Percentiles rank a stretch among this genome's conserved stretches.
These are phyloP conservation scores for Labeo rohita DNA, from an alignment of 2,113 vertebrate species.

Conservation along the genomic window DNA sequence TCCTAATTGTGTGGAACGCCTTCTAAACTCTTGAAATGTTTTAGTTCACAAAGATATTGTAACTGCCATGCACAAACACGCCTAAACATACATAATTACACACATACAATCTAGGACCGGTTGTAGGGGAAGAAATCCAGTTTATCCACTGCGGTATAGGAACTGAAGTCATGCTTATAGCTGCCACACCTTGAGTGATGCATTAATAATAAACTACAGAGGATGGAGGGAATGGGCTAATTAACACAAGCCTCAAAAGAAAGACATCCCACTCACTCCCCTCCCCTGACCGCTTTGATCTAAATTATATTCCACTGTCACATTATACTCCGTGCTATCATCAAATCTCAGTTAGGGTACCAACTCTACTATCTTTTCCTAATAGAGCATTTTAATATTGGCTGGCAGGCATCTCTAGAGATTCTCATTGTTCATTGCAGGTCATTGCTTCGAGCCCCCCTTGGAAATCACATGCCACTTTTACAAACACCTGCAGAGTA, in stretches of 20 bases:
- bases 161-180: constrained; percentile 46
- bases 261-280: not conserved
- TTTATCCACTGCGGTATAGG: constrained; percentile 20
- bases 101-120: not conserved
- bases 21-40: not conserved
- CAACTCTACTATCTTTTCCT: not conserved
- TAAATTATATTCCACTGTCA: constrained; percentile 1
- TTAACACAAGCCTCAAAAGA: constrained; percentile 49
- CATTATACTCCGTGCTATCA: not conserved
- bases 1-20: not conserved
- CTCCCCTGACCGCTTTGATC: not conserved
- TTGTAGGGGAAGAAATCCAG: not conserved
- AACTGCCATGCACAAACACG: not conserved
- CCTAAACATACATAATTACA: not conserved
- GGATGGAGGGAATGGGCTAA: constrained; percentile 57
- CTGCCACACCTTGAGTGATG: constrained; percentile 18
- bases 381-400: not conserved
- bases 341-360: not conserved
- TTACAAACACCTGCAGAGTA: not conserved
- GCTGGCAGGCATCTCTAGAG: not conserved
- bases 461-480: not conserved
- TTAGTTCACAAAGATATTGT: not conserved
- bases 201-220: constrained; percentile 28
- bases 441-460: too few relatives aligned
- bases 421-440: not conserved